A percentile compares a stretch with the other conserved stretches of the same genome.
These are phyloP conservation scores for Eupithecia centaureata DNA, from an alignment of 2,888 invertebrate genomes.

Conservation along the genomic window DNA sequence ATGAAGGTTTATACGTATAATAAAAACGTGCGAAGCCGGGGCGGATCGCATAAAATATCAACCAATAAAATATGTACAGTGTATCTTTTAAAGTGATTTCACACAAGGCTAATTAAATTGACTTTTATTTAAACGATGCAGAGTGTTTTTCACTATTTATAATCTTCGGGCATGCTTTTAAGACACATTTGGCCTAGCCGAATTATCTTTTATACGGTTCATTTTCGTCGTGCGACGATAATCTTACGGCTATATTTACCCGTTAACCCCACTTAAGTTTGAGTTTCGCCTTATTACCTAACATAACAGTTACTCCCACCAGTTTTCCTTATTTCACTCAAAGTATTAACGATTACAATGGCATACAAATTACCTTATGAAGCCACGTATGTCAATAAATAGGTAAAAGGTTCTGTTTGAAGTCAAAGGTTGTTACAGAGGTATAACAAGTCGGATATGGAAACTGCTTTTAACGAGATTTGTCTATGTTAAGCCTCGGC, in stretches of 20 bases:
- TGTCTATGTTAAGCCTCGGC: too few species aligned
- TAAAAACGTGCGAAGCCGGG: too few species aligned
- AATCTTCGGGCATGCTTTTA: too few species aligned
- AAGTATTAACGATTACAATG: slow-evolving; percentile 28
- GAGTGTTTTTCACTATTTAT: neutral
- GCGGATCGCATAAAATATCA: too few species aligned
- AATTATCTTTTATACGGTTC: too few species aligned
- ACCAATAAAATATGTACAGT: neutral
- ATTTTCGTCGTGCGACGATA: too few species aligned
- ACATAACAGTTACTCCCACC: neutral
- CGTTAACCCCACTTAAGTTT: neutral
- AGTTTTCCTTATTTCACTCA: neutral
- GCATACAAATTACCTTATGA: slow-evolving; percentile 10
- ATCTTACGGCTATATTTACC: too few species aligned
- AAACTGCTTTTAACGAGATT: neutral
- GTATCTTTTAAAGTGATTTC: slow-evolving; percentile 1
- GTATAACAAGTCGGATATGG: neutral
- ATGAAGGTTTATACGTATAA: too few species aligned
- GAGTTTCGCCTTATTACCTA: neutral
- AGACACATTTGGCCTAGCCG: too few species aligned
- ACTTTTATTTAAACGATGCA: slow-evolving; percentile 6
- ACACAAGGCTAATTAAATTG: slow-evolving; percentile 5
- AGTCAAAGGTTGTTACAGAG: slow-evolving; percentile 25
- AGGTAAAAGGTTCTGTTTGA: slow-evolving; percentile 4
- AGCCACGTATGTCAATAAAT: slow-evolving; percentile 16